These are phyloP conservation scores for Chymomyza fuscimana DNA, from an alignment of 2,888 invertebrate genomes.

Conservation along the genomic window DNA sequence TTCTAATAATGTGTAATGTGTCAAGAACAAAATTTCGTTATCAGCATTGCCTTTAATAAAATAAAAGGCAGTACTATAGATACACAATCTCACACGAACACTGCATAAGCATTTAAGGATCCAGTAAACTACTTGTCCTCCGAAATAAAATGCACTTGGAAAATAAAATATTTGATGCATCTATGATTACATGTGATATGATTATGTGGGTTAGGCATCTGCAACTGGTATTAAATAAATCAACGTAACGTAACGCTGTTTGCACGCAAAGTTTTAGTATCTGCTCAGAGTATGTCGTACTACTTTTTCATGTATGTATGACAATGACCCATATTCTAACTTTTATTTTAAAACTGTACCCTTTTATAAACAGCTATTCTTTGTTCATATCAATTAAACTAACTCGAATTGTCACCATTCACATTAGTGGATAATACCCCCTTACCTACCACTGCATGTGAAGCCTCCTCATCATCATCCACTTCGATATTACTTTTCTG, in stretches of 20 bases:
- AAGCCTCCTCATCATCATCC: constrained; percentile 54
- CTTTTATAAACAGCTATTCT: too few species aligned
- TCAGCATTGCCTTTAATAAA: constrained; percentile 46
- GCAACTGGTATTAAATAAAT: constrained; percentile 34
- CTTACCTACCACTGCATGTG: constrained; percentile 58
- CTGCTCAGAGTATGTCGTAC: constrained; percentile 16
- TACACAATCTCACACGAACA: constrained; percentile 25
- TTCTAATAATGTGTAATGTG: constrained; percentile 55
- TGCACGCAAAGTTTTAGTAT: constrained; percentile 28
- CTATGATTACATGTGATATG: neutral
- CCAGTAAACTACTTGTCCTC: too few species aligned
- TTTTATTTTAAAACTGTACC: too few species aligned
- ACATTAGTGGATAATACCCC: too few species aligned
- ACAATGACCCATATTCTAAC: constrained; percentile 41
- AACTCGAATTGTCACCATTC: neutral
- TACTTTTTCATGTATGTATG: too few species aligned
- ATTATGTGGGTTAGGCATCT: constrained; percentile 18
- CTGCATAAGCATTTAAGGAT: neutral
- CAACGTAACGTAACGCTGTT: constrained; percentile 44
- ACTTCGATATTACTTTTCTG: constrained; percentile 48
- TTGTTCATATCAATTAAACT: too few species aligned
- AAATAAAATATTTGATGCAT: neutral
- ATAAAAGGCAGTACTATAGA: constrained; percentile 33
- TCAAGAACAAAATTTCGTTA: constrained; percentile 33
- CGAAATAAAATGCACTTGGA: neutral